A percentile compares a stretch with the other conserved stretches of the same genome.
phyloP scores from a whole-genome alignment of 1,140 invertebrate species.

The Ceratosolen solmsi region DNA sequence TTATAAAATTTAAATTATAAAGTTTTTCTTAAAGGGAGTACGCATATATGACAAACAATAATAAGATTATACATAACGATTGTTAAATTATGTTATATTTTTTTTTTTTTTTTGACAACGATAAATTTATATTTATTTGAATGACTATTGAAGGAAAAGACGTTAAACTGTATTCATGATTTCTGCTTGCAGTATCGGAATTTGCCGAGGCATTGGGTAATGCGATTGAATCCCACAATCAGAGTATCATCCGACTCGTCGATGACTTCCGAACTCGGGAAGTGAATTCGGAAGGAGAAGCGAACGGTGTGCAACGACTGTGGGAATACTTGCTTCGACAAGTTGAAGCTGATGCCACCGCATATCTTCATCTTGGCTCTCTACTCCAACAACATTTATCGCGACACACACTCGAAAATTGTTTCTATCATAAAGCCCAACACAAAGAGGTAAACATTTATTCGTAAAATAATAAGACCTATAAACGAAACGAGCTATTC shows the following conservation, averaged over 20 bases:
- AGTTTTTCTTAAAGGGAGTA: too few relatives aligned
- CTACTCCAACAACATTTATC: constrained; percentile 87
- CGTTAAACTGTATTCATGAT: not conserved
- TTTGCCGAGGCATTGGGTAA: constrained; percentile 93
- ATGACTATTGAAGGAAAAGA: too few relatives aligned
- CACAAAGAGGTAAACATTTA: constrained; percentile 80
- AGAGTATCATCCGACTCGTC: constrained; percentile 90
- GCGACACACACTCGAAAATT: constrained; percentile 89
- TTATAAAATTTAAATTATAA: too few relatives aligned
- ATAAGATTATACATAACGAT: too few relatives aligned
- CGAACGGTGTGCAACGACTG: constrained; percentile 87
- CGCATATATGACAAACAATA: too few relatives aligned
- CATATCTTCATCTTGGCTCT: constrained; percentile 90
- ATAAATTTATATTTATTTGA: too few relatives aligned
- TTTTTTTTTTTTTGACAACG: too few relatives aligned
- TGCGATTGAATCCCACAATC: constrained; percentile 93
- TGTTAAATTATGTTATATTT: too few relatives aligned
- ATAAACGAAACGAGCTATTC: too few relatives aligned
- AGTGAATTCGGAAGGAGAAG: constrained; percentile 89
- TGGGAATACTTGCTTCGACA: constrained; percentile 95
- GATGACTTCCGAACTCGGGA: constrained; percentile 90
- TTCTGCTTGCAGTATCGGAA: constrained; percentile 87
- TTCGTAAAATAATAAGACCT: too few relatives aligned
- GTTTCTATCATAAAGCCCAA: constrained; percentile 94
- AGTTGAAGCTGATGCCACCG: constrained; percentile 92